Evolutionary conservation across 2,113 vertebrate genomes (phyloP), one percentile per base, ranked within the genome.

Genomic region (Larimichthys polyactis): DNA sequence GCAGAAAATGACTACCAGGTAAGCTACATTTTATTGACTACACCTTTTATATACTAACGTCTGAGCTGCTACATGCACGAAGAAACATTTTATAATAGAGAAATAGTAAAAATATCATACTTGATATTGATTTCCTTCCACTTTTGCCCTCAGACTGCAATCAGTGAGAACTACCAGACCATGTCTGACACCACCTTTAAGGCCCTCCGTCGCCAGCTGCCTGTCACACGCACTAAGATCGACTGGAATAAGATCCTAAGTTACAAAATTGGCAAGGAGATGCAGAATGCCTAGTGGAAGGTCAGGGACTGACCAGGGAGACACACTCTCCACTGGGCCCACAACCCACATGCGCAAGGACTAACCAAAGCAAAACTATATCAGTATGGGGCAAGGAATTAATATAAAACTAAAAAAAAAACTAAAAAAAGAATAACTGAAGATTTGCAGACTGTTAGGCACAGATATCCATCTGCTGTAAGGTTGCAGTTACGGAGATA

Each of bases 201-300:
- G 94, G 98, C 98, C 94, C 97, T 99, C 94, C 98, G 98, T 91
- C 96, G 98, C 85, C 98, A 99, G 78, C 94, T 99, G 91, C 98
- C 98, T 52, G 98, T 99, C 89, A 99, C 98, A 52, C 98, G 98
- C 93, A 99, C 98, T 76, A 99, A 99, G 96, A 97, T 99, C 68
- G 98, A 99, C 94, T 99, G 98, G 98, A 99, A 98, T 95, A 99
- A 99, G 96, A 99, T 99, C 89, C 96, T 99, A 85, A 99, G 98
- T 96, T 99, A 99, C 95, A 99, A 99, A 96, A 99, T 99, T 89
- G 98, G 97, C 87, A 99, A 99, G 93, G 98, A 99, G 94, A 99
- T 99, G 98, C 98, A 99, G 94, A 98, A 97, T 86, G 97, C 96
- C 93, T 99, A 97, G 82, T 75, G 90, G 93, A 95, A 95, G 78